Evolutionary conservation across 2,888 invertebrate genomes (phyloP), one percentile per base, ranked within the genome.

Genomic region (Drosophila algonquin): DNA sequence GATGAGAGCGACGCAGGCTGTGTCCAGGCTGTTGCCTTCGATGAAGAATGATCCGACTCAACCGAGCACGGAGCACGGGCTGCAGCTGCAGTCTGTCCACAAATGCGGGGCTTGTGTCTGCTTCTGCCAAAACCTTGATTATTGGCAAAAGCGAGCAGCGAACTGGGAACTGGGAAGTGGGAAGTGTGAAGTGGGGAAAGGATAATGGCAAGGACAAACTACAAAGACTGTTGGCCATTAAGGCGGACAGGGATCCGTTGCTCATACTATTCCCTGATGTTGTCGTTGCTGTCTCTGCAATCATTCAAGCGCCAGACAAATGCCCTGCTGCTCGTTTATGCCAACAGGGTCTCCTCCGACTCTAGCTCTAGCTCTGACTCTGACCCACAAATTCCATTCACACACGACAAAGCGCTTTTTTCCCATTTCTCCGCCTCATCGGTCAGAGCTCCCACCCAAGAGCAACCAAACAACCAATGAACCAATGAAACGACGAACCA

Each of bases 271-370:
- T 51, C 48, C 44, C 27, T 24, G 52, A 46, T 52, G 65, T 54
- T 61, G 70, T 70, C 54, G 40, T 44, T 54, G 54, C 44, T 62
- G 70, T 67, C 64, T 72, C 63, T 71, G 82, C 77, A 83, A 79
- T 83, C 87, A 74, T 77, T 83, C 76, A 77, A 54, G 76, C 79
- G 73, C 40, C 87, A 86, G 81, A 81, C 84, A 81, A 86, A 86
- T 83, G 83, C 69, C 65, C 68, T 74, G 67, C 65, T 75, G 76
- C 77, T 79, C 81, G 79, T 76, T 81, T 73, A 60, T 74, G 81
- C 70, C 75, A 77, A 81, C 78, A 85, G 57, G 73, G 76, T 77
- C 70, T 74, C 63, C 78, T 56, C 58, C 63, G 76, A 75, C 73
- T 80, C 70, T 51, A 40, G 21, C 21, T 21, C 21, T 21, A 21